Percentiles rank a stretch among this genome's conserved stretches.
Evolutionary conservation across 2,888 invertebrate genomes (phyloP).

Genomic region (Apotomis capreana): DNA sequence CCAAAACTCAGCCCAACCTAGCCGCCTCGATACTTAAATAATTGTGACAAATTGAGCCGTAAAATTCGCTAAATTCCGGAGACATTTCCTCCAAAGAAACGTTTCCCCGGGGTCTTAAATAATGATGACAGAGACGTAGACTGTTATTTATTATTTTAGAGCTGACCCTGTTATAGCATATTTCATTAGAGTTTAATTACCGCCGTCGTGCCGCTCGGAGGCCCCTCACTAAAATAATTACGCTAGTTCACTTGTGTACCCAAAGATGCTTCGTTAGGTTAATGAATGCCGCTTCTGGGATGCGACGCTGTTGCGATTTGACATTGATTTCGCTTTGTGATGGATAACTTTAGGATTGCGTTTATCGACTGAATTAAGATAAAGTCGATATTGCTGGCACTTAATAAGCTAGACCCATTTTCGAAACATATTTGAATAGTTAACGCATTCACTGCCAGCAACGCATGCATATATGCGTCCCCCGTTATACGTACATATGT

Average conservation of each 20-base stretch:
- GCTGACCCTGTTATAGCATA: conserved; percentile 53
- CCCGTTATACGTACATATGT: no score
- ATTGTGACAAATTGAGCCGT: conserved; percentile 40
- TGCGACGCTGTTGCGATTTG: conserved; percentile 13
- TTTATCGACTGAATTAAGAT: no score
- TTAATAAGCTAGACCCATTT: no score
- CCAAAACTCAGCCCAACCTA: conserved; percentile 25
- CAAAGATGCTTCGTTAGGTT: conserved; percentile 38
- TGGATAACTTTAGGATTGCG: neutral
- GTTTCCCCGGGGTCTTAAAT: conserved; percentile 36
- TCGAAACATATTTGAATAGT: no score
- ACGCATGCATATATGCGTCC: no score
- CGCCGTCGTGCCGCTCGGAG: conserved; percentile 34
- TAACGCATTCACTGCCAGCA: no score
- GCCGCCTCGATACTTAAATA: conserved; percentile 30
- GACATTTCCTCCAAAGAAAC: conserved; percentile 31
- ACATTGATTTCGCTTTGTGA: conserved; percentile 15
- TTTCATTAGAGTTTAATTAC: conserved; percentile 66
- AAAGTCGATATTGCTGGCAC: no score
- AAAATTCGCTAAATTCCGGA: conserved; percentile 33
- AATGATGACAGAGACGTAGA: conserved; percentile 43
- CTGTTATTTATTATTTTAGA: conserved; percentile 58
- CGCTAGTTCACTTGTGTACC: conserved; percentile 39
- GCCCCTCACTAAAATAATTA: conserved; percentile 41
- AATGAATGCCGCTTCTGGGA: conserved; percentile 29